phyloP scores from a whole-genome alignment of 2,113 vertebrate genomes.

The Genyomyrus donnyi region DNA sequence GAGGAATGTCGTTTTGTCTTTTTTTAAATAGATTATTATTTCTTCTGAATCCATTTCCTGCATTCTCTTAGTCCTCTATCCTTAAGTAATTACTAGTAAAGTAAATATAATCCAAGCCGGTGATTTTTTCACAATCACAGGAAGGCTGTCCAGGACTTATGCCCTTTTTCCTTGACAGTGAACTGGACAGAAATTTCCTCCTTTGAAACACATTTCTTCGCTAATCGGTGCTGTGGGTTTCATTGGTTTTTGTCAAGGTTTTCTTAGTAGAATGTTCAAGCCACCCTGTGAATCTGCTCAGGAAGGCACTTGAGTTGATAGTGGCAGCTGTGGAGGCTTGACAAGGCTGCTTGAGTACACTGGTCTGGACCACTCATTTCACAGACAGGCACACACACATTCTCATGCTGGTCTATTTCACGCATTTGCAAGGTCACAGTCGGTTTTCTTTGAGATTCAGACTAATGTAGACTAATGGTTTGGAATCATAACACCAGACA shows the following conservation, averaged over 20 bases:
- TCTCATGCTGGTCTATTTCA: neutral
- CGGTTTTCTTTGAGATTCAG: neutral
- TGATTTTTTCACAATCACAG: slow-evolving; percentile 56
- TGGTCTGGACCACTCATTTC: neutral
- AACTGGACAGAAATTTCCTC: slow-evolving; percentile 48
- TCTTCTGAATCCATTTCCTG: neutral
- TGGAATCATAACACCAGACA: neutral
- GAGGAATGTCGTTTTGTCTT: neutral
- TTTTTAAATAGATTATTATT: neutral
- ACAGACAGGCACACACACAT: neutral
- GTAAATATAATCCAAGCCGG: slow-evolving; percentile 16
- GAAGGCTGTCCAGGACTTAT: slow-evolving; percentile 40
- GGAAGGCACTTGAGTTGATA: neutral
- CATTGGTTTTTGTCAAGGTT: neutral
- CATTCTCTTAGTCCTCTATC: neutral
- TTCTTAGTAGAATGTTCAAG: neutral
- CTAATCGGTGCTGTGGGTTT: neutral
- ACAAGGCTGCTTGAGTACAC: neutral
- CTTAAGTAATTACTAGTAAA: slow-evolving; percentile 25
- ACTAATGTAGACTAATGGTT: neutral
- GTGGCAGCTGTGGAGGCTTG: neutral
- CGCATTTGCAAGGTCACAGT: neutral
- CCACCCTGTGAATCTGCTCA: neutral
- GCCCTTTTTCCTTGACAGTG: slow-evolving; percentile 30
- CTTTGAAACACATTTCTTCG: slow-evolving; percentile 28